phyloP scores from a whole-genome alignment of 2,797 vertebrate genomes.

The Siniperca scherzeri region DNA sequence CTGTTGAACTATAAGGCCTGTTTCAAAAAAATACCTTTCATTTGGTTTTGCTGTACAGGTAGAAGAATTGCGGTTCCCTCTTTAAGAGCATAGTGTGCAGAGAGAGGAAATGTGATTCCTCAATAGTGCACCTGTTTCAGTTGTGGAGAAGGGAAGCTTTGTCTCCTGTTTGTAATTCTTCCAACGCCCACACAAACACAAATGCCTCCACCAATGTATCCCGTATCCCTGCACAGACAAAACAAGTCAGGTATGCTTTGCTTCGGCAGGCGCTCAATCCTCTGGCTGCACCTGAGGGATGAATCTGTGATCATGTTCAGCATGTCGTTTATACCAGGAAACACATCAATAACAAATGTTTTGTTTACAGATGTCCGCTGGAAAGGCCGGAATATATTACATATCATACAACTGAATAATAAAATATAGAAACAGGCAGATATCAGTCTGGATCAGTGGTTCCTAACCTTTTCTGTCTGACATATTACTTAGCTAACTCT shows the following conservation, averaged over 20 bases:
- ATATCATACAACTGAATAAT: not conserved
- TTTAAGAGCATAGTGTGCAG: not conserved
- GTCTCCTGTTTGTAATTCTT: slow-evolving; percentile 73
- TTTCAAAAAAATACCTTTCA: slow-evolving; percentile 14
- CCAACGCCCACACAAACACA: slow-evolving; percentile 65
- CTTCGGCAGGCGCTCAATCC: slow-evolving; percentile 32
- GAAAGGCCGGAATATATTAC: not conserved
- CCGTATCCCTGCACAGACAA: slow-evolving; percentile 50
- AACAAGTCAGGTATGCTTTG: slow-evolving; percentile 66
- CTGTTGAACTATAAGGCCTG: slow-evolving; percentile 32
- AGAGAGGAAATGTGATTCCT: slow-evolving; percentile 59
- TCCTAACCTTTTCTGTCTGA: not conserved
- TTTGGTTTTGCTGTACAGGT: slow-evolving; percentile 20
- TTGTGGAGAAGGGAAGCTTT: slow-evolving; percentile 65
- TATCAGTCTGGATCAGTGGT: not conserved
- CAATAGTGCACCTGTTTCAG: slow-evolving; percentile 67
- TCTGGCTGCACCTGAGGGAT: slow-evolving; percentile 49
- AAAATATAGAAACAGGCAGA: not conserved
- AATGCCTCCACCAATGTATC: slow-evolving; percentile 53
- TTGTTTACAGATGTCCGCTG: slow-evolving; percentile 5
- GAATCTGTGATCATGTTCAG: slow-evolving; percentile 26
- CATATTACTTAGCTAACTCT: not conserved
- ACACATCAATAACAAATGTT: slow-evolving; percentile 6
- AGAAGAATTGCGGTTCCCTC: slow-evolving; percentile 6
- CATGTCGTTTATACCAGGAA: slow-evolving; percentile 15